phyloP scores from a whole-genome alignment of 23 tunicate species.

The Corella eumyota region DNA sequence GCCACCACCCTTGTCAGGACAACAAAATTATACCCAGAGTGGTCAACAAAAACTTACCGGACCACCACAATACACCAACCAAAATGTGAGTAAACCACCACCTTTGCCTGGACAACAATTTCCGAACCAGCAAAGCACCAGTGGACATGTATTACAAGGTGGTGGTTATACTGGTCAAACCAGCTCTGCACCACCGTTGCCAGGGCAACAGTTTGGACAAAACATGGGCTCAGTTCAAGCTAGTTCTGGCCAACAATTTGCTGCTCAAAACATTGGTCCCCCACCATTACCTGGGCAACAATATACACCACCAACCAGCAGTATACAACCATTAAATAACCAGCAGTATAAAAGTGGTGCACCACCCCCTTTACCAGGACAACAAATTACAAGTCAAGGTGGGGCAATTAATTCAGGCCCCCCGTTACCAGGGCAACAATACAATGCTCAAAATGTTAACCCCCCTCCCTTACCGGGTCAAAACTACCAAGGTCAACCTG shows the following conservation, averaged over 20 bases:
- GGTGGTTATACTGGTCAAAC: background rate
- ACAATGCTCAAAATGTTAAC: background rate
- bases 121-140: too few species aligned
- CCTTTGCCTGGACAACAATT: too few species aligned
- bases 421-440: slow-evolving; percentile 50
- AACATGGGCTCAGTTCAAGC: too few species aligned
- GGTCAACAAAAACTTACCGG: too few species aligned
- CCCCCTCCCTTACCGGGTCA: slow-evolving; percentile 35
- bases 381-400: slow-evolving; percentile 2
- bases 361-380: slow-evolving; percentile 47
- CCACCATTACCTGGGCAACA: slow-evolving; percentile 21
- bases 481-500: too few species aligned
- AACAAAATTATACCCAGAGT: too few species aligned
- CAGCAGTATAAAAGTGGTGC: too few species aligned
- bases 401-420: background rate
- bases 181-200: slow-evolving; percentile 7
- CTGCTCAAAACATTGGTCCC: slow-evolving; percentile 1
- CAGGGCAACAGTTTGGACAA: slow-evolving; percentile 24
- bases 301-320: slow-evolving; percentile 5
- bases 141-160: too few species aligned
- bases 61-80: too few species aligned
- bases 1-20: slow-evolving; percentile 5
- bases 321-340: too few species aligned
- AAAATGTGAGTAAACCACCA: too few species aligned
- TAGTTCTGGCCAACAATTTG: too few species aligned